Conservation (phyloP, 2,888 invertebrate species). For the Erynnis tages region DNA sequence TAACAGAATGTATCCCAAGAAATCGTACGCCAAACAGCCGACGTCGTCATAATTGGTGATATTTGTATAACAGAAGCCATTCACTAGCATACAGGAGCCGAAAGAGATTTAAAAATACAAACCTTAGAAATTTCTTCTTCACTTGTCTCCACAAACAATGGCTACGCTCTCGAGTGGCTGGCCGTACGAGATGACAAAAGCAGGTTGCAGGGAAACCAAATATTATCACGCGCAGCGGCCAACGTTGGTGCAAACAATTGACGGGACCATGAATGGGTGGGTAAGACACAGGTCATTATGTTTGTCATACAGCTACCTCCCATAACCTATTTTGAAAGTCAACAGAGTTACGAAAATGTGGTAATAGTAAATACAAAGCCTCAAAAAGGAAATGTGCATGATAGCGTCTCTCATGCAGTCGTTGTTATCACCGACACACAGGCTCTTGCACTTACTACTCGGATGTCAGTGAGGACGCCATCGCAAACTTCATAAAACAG, state of each 20-base stretch:
- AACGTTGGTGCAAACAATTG: constrained; percentile 52
- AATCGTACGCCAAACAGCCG: constrained; percentile 38
- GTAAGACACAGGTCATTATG: constrained; percentile 27
- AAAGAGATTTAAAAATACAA: constrained; percentile 74
- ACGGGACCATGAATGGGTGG: constrained; percentile 38
- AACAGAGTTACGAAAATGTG: neutral
- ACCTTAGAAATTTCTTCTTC: constrained; percentile 62
- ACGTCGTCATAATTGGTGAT: constrained; percentile 63
- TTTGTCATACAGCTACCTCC: constrained; percentile 5
- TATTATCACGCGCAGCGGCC: constrained; percentile 74
- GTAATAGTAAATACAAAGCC: too few relatives aligned
- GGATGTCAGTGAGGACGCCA: too few relatives aligned
- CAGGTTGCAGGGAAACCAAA: constrained; percentile 67
- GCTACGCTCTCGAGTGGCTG: constrained; percentile 59
- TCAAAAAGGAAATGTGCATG: too few relatives aligned
- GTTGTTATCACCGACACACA: too few relatives aligned
- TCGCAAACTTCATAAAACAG: too few relatives aligned
- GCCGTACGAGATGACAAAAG: constrained; percentile 59
- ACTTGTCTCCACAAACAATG: constrained; percentile 63
- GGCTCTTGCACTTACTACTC: too few relatives aligned
- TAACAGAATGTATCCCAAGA: constrained; percentile 34
- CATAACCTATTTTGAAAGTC: constrained; percentile 1
- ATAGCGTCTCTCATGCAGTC: too few relatives aligned
- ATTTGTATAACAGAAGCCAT: constrained; percentile 72
- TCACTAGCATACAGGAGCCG: constrained; percentile 73